Base-by-base conservation (phyloP, 2,888 invertebrate species). In the Brachycybe producta region DNA sequence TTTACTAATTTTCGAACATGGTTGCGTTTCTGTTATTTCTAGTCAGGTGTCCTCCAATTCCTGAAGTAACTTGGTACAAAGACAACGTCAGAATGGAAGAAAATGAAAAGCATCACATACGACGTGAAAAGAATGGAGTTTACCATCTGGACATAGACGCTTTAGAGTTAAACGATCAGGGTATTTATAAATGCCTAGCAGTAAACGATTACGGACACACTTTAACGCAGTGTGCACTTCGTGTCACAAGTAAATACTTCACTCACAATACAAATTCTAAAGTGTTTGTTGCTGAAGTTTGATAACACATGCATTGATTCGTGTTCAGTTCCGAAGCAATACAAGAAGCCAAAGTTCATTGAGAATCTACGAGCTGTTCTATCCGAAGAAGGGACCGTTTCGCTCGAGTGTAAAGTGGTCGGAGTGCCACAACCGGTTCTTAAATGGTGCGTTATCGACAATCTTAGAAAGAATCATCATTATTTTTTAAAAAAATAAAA, bases 151-250 rank as follows among this genome's bases (percentile, higher is more conserved):
- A 83, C 60, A 77, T 88, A 34, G 73, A 74, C 49, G 74, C 75
- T 52, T 73, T 87, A 1, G 85, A 87, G 66, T 79, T 87, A 61
- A 73, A 79, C 52, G 88, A 90, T 64, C 86, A 87, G 66, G 86
- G 86, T 0, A 87, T 88, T 63, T 90, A 88, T 88, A 88, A 87
- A 65, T 88, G 87, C 64, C 80, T 88, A 2, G 87, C 86, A 5
- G 78, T 80, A 52, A 90, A 88, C 64, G 86, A 88, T 61, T 88
- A 80, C 61, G 90, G 90, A 1, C 85, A 87, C 61, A 86, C 85
- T 58, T 78, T 85, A 5, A 87, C 88, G 1, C 85, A 86, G 0
- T 85, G 86, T 65, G 86, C 84, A 61, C 72, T 90, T 1, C 84
- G 84, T 70, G 69, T 90, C 39, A 76, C 78, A 58, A 42, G 54